Base-by-base conservation (phyloP, 1,140 invertebrate genomes). In the Drosophila gunungcola region DNA sequence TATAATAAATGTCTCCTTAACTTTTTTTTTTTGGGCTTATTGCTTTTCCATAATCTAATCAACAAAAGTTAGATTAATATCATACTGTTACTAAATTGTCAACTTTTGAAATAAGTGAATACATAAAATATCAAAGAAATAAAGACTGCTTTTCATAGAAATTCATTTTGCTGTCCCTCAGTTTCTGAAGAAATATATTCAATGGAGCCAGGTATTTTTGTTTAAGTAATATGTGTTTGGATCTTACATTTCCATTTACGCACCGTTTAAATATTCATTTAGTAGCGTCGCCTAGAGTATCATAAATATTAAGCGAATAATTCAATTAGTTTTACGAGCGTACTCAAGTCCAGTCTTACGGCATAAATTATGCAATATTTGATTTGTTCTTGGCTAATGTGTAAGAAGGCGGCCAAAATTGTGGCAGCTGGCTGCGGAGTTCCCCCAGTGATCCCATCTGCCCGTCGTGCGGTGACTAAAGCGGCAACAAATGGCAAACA, bases 401-500 rank as follows among this genome's bases (percentile, higher is more conserved):
- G 34, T 39, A 45, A 3, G 16, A 52, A n/a, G 41, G 21, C 29
- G 42, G 25, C 25, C 36, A 48, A 60, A 43, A 56, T 73, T 16
- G 29, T 38, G 51, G 42, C 60, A 75, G 53, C 29, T 51, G 69
- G 48, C 9, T 21, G 52, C 43, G 58, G 46, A 32, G 21, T 48
- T 43, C 29, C 32, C 7, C 16, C 25, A 6, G 16, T 2, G 6
- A 25, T 61, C 34, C 58, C 74, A 54, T 43, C 65, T 46, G 80
- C 29, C 11, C 32, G 29, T 60, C 34, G 42, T 70, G 67, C 25
- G 42, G 82, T 62, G 73, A 56, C 56, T 56, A 70, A 65, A 85
- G 74, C 61, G 82, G 54, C 78, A 86, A 88, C 82, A 86, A 86
- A 82, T 82, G 61, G 74, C 83, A 78, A 85, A 86, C 83, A 86